Evolutionary conservation across 2,113 vertebrate species (phyloP), one percentile per base, ranked within the genome.

Genomic region (Bos taurus): DNA sequence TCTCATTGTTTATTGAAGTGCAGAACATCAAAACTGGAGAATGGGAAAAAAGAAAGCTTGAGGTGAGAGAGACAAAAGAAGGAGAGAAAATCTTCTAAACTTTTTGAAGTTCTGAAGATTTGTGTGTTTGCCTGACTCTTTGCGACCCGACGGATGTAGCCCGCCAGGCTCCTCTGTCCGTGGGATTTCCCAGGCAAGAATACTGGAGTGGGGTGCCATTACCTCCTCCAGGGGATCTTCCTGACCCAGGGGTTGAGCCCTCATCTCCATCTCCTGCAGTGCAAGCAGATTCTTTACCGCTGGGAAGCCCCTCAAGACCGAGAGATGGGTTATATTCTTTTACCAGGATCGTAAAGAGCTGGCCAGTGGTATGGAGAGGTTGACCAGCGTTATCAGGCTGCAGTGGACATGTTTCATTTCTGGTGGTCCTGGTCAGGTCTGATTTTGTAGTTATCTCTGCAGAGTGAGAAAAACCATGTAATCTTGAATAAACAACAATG

Each of bases 71-170:
- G n/a, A 71, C 64, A 71, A 21, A 36, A 67, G 1, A 21, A 36
- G 0, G 62, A 67, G 17, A 71, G 17, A 5, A 36, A 36, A 71
- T 21, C 64, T 36, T 71, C n/a, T 21, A 21, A 5, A n/a, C n/a
- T 71, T 36, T 11, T 21, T 5, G 17, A 71, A 21, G 64, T 71
- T 36, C 64, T 71, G 1, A 71, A 71, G 17, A 21, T 71, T 11
- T 21, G 64, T 36, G 17, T 36, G 64, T 71, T 19, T 71, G n/a
- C 17, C 64, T 0, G 1, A 21, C 64, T 71, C 64, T 67, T 36
- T 40, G n/a, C 0, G 0, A 40, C n/a, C 33, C 5, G 1, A 23
- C 1, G 1, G 11, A 25, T 40, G 67, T 12, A 12, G 67, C 67
- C n/a, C 1, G 2, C 11, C 67, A 5, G n/a, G 67, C n/a, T 40